A percentile compares a stretch with the other conserved stretches of the same genome.
These are phyloP conservation scores for Nomada goodeniana DNA, from an alignment of 2,888 invertebrate genomes.

Conservation along the genomic window DNA sequence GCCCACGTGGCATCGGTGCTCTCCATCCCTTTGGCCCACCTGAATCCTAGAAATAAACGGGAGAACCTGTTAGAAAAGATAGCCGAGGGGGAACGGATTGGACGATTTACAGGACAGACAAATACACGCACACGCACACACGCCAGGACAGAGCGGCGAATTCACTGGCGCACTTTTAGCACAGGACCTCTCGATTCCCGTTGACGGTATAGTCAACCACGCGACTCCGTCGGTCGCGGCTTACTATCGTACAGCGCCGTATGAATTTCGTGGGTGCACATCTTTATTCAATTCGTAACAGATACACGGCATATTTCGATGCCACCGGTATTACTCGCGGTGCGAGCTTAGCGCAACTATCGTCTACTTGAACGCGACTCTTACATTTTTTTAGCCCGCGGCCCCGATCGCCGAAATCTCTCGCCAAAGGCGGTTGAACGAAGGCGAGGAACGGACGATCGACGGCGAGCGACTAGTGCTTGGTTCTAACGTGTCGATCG, in stretches of 20 bases:
- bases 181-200: not conserved
- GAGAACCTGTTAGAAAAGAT: slow-evolving; percentile 44
- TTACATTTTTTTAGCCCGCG: too few species aligned
- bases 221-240: not conserved
- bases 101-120: not conserved
- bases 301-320: slow-evolving; percentile 7
- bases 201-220: not conserved
- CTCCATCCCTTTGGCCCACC: slow-evolving; percentile 2
- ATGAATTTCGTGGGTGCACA: slow-evolving; percentile 6
- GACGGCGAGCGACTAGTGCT: slow-evolving; percentile 67
- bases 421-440: too few species aligned
- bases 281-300: slow-evolving; percentile 26
- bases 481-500: slow-evolving; percentile 84
- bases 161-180: not conserved
- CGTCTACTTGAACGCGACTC: too few species aligned
- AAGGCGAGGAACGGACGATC: not conserved
- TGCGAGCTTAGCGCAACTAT: too few species aligned
- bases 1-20: not conserved
- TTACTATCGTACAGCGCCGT: too few species aligned
- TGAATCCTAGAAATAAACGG: slow-evolving; percentile 60
- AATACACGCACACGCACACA: not conserved
- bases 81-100: too few species aligned
- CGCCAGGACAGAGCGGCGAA: not conserved
- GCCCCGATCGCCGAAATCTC: too few species aligned
- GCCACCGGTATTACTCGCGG: not conserved